Evolutionary conservation across 2,113 vertebrate species (phyloP).

Genomic region (Arvicanthis niloticus): DNA sequence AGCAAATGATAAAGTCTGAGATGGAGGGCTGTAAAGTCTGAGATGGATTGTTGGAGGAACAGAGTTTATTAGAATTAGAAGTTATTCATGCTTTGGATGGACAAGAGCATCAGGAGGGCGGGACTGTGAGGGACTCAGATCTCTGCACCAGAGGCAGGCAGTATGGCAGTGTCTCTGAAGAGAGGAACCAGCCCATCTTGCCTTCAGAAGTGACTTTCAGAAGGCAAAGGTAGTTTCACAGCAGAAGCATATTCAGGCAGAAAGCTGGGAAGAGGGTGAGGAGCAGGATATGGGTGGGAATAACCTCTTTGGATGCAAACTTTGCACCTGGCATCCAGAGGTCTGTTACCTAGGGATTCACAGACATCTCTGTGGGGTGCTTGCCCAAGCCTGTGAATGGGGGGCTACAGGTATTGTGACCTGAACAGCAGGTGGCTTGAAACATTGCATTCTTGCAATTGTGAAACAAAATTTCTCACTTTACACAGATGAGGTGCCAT

Average conservation of each 20-base stretch:
- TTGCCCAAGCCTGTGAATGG: not conserved
- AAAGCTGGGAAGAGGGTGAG: not conserved
- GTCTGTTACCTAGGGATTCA: not conserved
- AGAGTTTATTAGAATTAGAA: not conserved
- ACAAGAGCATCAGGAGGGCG: not conserved
- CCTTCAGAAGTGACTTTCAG: not conserved
- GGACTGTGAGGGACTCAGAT: not conserved
- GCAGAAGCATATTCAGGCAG: not conserved
- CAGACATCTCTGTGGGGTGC: not conserved
- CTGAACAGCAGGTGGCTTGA: not conserved
- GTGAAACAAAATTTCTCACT: not conserved
- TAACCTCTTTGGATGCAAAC: not conserved
- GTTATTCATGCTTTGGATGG: not conserved
- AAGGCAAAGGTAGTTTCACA: not conserved
- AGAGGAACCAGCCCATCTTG: not conserved
- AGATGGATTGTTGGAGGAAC: not conserved
- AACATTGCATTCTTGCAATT: not conserved
- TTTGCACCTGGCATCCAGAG: not conserved
- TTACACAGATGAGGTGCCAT: not conserved
- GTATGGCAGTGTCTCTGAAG: not conserved
- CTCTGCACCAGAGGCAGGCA: not conserved
- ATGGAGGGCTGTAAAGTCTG: not conserved
- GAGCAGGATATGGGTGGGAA: not conserved
- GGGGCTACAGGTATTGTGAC: not conserved
- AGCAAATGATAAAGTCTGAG: not conserved